These are phyloP conservation scores for human DNA, from an alignment of 2,113 vertebrate genomes.

Conservation along the genomic window DNA sequence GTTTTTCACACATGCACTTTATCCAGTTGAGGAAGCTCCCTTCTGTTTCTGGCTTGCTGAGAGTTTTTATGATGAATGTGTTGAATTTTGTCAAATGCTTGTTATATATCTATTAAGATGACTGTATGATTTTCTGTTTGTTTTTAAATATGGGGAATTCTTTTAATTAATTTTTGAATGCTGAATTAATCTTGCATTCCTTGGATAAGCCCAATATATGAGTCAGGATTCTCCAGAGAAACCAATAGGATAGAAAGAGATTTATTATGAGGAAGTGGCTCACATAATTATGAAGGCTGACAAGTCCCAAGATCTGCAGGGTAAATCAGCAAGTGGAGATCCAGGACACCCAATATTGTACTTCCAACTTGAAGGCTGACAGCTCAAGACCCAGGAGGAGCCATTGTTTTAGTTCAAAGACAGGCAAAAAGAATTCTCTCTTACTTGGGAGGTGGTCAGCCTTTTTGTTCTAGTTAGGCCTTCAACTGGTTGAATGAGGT, in stretches of 20 bases:
- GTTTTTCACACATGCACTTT: not conserved
- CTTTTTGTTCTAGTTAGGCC: not conserved
- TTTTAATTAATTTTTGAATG: not conserved
- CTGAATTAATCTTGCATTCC: not conserved
- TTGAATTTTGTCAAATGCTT: not conserved
- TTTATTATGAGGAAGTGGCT: not conserved
- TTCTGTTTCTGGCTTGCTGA: not conserved
- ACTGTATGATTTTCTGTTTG: not conserved
- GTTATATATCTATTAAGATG: not conserved
- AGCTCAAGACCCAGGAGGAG: not conserved
- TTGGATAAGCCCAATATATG: not conserved
- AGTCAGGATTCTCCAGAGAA: not conserved
- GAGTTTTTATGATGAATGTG: not conserved
- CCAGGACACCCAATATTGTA: not conserved
- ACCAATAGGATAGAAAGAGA: not conserved
- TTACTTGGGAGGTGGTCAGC: not conserved
- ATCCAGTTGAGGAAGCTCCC: not conserved
- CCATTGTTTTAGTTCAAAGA: not conserved
- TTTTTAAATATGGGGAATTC: not conserved
- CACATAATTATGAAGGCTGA: not conserved
- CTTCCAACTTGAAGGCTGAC: not conserved
- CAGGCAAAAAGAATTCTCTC: not conserved
- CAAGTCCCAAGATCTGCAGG: not conserved
- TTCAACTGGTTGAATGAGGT: not conserved
- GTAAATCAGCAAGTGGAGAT: not conserved